These are phyloP conservation scores for Pseudochirops corinnae DNA, from an alignment of 2,797 vertebrate genomes.

Conservation along the genomic window DNA sequence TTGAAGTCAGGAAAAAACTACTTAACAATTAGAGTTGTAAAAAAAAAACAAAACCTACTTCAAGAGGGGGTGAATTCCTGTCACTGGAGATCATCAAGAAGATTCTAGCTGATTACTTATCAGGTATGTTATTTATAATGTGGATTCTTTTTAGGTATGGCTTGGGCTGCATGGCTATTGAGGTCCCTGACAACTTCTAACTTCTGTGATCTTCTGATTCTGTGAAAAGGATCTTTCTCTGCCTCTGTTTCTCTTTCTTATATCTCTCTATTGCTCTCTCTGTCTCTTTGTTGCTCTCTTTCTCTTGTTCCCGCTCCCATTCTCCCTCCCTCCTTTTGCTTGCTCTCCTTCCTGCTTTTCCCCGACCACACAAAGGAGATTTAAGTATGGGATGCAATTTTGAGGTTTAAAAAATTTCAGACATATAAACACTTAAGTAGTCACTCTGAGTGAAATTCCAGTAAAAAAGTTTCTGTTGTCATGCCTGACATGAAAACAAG, in stretches of 20 bases:
- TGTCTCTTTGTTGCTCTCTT: background rate
- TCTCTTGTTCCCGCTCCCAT: background rate
- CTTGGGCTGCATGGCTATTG: background rate
- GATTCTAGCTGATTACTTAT: background rate
- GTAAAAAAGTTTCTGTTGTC: background rate
- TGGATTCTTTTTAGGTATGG: background rate
- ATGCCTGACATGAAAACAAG: background rate
- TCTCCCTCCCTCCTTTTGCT: background rate
- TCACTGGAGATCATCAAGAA: background rate
- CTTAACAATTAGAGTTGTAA: background rate
- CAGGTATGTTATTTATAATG: too few relatives aligned
- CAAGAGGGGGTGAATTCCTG: background rate
- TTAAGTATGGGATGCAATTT: background rate
- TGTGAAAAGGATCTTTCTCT: background rate
- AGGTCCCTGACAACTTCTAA: background rate
- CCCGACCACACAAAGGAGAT: background rate
- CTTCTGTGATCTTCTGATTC: background rate
- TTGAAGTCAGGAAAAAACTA: background rate
- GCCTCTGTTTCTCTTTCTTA: too few relatives aligned
- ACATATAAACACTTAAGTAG: background rate
- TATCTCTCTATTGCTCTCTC: too few relatives aligned
- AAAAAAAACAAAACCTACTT: background rate
- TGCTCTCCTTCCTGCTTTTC: background rate
- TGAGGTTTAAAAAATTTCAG: background rate
- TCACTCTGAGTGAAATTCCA: background rate